Percentiles rank a stretch among this genome's conserved stretches.
These are phyloP conservation scores for Naso thynnoides DNA, from an alignment of 2,797 vertebrate genomes.

Conservation along the genomic window DNA sequence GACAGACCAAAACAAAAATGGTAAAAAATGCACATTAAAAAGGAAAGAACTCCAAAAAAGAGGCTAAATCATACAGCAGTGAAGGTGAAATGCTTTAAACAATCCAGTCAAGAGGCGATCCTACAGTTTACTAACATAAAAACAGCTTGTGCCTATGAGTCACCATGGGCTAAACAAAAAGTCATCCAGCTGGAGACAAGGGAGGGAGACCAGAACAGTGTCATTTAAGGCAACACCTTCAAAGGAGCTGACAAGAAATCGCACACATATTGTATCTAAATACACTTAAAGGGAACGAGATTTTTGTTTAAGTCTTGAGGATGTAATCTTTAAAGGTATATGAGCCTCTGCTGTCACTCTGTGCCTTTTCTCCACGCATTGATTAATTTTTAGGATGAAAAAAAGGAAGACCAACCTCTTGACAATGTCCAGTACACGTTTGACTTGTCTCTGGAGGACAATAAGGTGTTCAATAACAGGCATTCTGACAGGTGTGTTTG, in stretches of 20 bases:
- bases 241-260: no score
- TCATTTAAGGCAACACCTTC: neutral
- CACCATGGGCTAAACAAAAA: no score
- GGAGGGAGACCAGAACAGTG: neutral
- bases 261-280: neutral
- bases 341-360: neutral
- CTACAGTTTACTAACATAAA: no score
- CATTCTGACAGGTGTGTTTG: constrained; percentile 8
- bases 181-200: no score
- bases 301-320: neutral
- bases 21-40: neutral
- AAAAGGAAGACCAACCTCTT: neutral
- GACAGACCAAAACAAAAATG: neutral
- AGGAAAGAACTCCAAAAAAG: neutral
- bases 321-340: no score
- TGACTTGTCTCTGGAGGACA: neutral
- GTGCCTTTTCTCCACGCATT: neutral
- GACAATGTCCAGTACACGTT: neutral
- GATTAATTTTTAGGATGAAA: neutral
- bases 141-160: no score
- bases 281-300: neutral
- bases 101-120: no score
- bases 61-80: neutral
- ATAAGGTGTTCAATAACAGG: neutral
- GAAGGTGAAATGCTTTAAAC: neutral